These are phyloP conservation scores for Oikopleura albicans DNA, from an alignment of 23 tunicate genomes.

Conservation along the genomic window DNA sequence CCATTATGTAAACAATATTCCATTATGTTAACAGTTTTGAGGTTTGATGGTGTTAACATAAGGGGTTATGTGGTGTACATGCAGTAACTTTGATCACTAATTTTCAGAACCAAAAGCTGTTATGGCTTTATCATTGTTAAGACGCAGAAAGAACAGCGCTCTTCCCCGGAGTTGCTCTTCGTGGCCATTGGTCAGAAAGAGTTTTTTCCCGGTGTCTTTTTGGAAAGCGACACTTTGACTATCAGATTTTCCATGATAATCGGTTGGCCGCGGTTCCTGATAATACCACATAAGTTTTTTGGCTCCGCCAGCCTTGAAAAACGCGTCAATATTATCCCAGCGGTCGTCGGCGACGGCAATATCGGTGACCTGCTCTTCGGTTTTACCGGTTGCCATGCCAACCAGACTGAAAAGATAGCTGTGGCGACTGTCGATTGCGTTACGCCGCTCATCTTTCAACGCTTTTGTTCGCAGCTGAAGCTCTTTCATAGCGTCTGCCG, in stretches of 20 bases:
- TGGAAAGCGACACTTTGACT: conserved; percentile 37
- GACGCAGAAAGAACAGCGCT: conserved; percentile 13
- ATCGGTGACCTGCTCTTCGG: neutral
- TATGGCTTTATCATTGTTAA: neutral
- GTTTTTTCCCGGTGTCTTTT: conserved; percentile 37
- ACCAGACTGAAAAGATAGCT: neutral
- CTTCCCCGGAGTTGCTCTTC: conserved; percentile 55
- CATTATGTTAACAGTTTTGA: too few species aligned
- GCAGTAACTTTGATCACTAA: too few species aligned
- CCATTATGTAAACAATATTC: too few species aligned
- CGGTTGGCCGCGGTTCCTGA: conserved; percentile 27
- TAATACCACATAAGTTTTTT: conserved; percentile 82
- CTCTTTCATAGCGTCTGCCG: neutral
- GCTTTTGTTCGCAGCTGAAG: neutral
- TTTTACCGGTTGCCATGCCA: neutral
- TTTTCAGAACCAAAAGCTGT: neutral
- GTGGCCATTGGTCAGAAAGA: conserved; percentile 66
- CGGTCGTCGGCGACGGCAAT: conserved; percentile 49
- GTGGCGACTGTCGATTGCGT: neutral
- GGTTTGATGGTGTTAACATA: too few species aligned
- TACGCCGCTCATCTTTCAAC: neutral
- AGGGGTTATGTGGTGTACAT: too few species aligned
- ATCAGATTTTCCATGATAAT: conserved; percentile 10
- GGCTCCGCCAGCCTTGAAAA: conserved; percentile 48
- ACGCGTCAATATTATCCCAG: conserved; percentile 56